Evolutionary conservation across 2,888 invertebrate species (phyloP), one percentile per base, ranked within the genome.

Genomic region (Cheilosia grossa): DNA sequence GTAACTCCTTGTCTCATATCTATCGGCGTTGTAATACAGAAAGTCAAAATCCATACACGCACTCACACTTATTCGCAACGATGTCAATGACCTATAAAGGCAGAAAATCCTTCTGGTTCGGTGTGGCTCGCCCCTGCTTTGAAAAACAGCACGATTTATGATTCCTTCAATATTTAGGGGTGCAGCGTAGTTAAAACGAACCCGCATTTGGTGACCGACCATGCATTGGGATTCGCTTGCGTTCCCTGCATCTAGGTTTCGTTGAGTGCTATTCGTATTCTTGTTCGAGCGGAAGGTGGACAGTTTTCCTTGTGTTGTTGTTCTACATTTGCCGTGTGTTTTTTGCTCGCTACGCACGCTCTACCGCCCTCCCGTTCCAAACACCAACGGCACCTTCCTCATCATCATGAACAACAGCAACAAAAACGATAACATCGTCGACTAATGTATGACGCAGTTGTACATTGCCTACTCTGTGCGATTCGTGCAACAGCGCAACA

Each of bases 51-150:
- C 59, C 24, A 13, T 59, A 67, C 21, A 17, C 33, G 33, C 53
- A 58, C 53, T n/a, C 53, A 37, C 15, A 33, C 40, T 59, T 24
- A 42, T 54, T 33, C 3, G 58, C 30, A 63, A 5, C 47, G 54
- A 72, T 85, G 85, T 81, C 85, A 85, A 85, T 85, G 77, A 85
- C 85, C 80, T 47, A 72, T 67, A 75, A 72, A 67, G 77, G 75
- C 81, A 85, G 75, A 72, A 80, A 80, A 80, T 70, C 72, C 61
- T 54, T 66, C 56, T 75, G 19, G 47, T 2, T 70, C 61, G 33
- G 42, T 54, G 54, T 5, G 51, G 51, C 56, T 44, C 56, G 61
- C 69, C 58, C 64, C 59, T 69, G 51, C 47, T 59, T 70, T 30
- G 56, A 30, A 44, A 42, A 19, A 54, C 56, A 40, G 61, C 51